Base-by-base conservation (phyloP, 2,113 vertebrate genomes). In the Thamnophis sirtalis region DNA sequence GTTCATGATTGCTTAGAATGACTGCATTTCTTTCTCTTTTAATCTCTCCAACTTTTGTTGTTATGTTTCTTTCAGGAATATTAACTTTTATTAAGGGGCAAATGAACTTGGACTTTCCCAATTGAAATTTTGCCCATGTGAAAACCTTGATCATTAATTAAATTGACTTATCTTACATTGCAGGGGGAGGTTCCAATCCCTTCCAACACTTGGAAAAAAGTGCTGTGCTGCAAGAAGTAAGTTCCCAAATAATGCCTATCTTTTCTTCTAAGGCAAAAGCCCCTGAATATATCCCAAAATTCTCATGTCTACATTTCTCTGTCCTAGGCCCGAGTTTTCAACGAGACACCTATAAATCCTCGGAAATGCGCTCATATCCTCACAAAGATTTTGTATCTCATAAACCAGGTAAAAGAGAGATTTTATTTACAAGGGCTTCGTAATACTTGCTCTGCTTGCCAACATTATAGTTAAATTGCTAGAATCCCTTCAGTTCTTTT, bases 311-410 rank as follows among this genome's bases (percentile, higher is more conserved):
- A 4, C 88, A 50, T 92, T 92, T 89, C 50, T 94, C 96, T 95
- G 48, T 97, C 94, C 53, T 94, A 98, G 98, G 97, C 98, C 92
- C 97, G 98, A 24, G 95, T 98, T 56, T 98, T 98, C 95, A 98
- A 98, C 0, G 98, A 98, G 94, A 98, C 98, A 50, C 98, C 98
- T 4, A 97, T 98, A 96, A 99, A 99, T 95, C 99, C 99, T 9
- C 96, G 99, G 95, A 98, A 99, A 99, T 99, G 99, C 95, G 98
- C 99, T 91, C 99, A 99, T 93, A 99, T 99, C 93, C 98, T 99
- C 93, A 99, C 99, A 96, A 99, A 99, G 97, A 98, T 99, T 24
- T 98, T 99, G 88, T 99, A 99, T 96, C 98, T 99, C 92, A 99
- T 99, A 96, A 99, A 99, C 96, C 99, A 99, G 98, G 99, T 99